Evolutionary conservation across 2,888 invertebrate genomes (phyloP), one percentile per base, ranked within the genome.

Genomic region (Heteropelma amictum): DNA sequence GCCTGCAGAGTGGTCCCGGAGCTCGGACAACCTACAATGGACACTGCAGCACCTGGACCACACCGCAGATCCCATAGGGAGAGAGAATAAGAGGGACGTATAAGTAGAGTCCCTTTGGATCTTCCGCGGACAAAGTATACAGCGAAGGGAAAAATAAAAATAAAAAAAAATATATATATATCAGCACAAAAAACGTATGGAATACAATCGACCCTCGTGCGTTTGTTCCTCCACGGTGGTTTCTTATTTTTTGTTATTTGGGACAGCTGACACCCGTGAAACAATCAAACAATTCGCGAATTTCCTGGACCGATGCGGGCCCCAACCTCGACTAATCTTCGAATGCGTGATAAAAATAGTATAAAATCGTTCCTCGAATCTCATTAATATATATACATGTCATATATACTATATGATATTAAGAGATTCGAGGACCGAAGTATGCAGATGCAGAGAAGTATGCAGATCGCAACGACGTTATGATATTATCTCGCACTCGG

Each of bases 41-140:
- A 85, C 87, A 87, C 85, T 84, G 85, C 85, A 71, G 54, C 75
- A 75, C 75, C 75, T 75, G 75, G 75, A 75, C 75, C 67, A 28
- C 4, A 28, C 33, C 35, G 86, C 82, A 74, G 80, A 79, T 70
- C 74, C 81, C 79, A 76, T 77, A 74, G 75, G 80, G 23, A 14
- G 54, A 79, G 79, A 49, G 26, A 63, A 26, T 35, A 23, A 26
- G 26, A 61, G 26, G 14, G 10, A 23, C n/a, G 26, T 26, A 38
- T 7, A 56, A 33, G 28, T 5, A 60, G 26, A 35, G 7, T 45
- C 54, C 76, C 75, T 77, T 7, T 49, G 19, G 17, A 38, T 23
- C 30, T n/a, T 14, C 26, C 14, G 23, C 71, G 75, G 58, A 71
- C 75, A 61, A 38, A 65, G 28, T 51, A 28, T 26, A 28, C 33